phyloP scores from a whole-genome alignment of 2,797 vertebrate genomes.

The Gouania willdenowi region DNA sequence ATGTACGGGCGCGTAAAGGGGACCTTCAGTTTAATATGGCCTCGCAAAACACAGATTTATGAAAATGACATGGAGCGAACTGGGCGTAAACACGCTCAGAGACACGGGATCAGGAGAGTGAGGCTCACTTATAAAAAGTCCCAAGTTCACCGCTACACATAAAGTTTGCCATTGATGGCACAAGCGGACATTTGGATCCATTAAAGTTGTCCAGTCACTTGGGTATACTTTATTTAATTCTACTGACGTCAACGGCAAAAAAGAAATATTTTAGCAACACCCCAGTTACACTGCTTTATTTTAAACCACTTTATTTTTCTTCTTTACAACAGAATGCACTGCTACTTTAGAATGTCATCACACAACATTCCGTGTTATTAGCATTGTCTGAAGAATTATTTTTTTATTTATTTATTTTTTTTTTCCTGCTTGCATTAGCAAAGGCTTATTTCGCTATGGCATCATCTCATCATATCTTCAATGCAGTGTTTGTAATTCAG shows the following conservation, averaged over 20 bases:
- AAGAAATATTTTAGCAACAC: too few relatives aligned
- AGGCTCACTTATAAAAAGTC: constrained; percentile 5
- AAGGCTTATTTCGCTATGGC: constrained; percentile 1
- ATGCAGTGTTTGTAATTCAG: constrained; percentile 48
- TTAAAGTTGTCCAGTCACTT: constrained; percentile 2
- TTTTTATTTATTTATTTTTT: too few relatives aligned
- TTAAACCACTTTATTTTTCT: too few relatives aligned
- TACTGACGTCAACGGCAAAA: too few relatives aligned
- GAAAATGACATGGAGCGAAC: constrained; percentile 39
- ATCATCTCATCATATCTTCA: constrained; percentile 38
- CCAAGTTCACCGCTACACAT: constrained; percentile 20
- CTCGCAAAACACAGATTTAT: constrained; percentile 59
- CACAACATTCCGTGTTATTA: too few relatives aligned
- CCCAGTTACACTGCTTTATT: too few relatives aligned
- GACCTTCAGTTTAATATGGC: constrained; percentile 54
- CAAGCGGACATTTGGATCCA: not conserved
- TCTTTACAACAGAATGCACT: too few relatives aligned
- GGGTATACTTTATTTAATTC: constrained; percentile 3
- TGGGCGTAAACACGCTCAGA: constrained; percentile 3
- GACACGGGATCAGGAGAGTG: constrained; percentile 16
- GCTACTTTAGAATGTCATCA: too few relatives aligned
- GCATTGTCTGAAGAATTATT: too few relatives aligned
- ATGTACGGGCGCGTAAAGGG: constrained; percentile 47
- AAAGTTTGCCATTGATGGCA: not conserved
- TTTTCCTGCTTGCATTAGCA: too few relatives aligned